Evolutionary conservation across 2,113 vertebrate species (phyloP).

Genomic region (Amphiprion percula): DNA sequence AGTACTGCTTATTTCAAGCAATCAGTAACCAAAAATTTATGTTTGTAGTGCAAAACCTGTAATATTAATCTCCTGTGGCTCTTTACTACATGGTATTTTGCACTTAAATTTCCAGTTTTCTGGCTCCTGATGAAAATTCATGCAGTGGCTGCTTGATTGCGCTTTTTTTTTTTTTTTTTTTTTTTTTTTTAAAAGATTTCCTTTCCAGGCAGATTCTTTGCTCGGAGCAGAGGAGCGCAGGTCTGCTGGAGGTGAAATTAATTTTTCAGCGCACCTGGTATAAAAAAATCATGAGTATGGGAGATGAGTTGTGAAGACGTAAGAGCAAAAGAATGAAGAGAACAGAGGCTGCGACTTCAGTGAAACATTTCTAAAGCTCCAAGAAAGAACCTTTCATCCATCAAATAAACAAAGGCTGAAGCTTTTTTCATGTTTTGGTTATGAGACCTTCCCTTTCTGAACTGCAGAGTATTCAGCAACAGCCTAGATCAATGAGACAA

Average conservation of each 20-base stretch:
- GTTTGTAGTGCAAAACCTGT: conserved; percentile 57
- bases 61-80: conserved; percentile 68
- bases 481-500: conserved; percentile 58
- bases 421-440: conserved; percentile 71
- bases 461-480: conserved; percentile 46
- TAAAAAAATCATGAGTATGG: conserved; percentile 82
- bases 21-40: conserved; percentile 59
- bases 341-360: conserved; percentile 72
- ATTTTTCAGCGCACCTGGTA: conserved; percentile 80
- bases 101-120: conserved; percentile 64
- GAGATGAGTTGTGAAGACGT: conserved; percentile 74
- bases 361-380: conserved; percentile 65
- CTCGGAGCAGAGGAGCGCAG: conserved; percentile 73
- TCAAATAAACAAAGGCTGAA: conserved; percentile 79
- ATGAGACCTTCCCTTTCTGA: conserved; percentile 48
- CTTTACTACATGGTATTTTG: conserved; percentile 50
- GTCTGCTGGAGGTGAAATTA: conserved; percentile 83
- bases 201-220: conserved; percentile 60
- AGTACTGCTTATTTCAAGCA: conserved; percentile 59
- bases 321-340: conserved; percentile 69
- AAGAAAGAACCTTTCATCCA: conserved; percentile 73
- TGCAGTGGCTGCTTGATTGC: conserved; percentile 59
- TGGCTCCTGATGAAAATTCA: conserved; percentile 74
- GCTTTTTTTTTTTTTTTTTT: conserved; percentile 47
- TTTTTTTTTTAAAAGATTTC: conserved; percentile 52